These are phyloP conservation scores for Campoplex nolae DNA, from an alignment of 2,888 invertebrate species.

Conservation along the genomic window DNA sequence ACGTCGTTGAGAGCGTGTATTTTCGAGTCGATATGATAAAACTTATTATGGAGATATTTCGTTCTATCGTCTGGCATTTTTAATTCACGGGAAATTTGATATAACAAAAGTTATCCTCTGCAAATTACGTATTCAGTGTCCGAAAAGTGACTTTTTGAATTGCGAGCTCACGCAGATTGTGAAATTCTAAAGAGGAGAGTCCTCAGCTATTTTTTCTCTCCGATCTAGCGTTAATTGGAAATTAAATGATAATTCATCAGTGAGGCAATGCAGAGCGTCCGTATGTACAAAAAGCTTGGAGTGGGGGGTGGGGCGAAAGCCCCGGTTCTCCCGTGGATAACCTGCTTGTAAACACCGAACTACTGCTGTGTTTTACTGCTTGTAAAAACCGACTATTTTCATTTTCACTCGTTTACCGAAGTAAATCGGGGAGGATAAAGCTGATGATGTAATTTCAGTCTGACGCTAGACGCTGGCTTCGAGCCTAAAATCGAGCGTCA, in stretches of 20 bases:
- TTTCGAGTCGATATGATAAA: background rate
- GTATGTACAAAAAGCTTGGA: background rate
- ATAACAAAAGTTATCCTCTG: background rate
- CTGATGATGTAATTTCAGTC: no score
- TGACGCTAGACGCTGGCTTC: no score
- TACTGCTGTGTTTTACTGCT: no score
- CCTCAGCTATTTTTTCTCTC: background rate
- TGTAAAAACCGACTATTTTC: no score
- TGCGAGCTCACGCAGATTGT: background rate
- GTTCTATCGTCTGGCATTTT: background rate
- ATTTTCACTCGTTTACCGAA: background rate
- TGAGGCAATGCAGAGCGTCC: background rate
- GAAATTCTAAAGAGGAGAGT: background rate
- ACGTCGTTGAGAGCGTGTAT: background rate
- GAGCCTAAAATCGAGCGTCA: no score
- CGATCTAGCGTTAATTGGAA: background rate
- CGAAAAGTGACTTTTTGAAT: background rate
- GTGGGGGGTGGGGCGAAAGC: background rate
- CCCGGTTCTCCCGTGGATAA: background rate
- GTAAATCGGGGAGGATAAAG: background rate
- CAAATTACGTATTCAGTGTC: background rate
- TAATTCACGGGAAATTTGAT: background rate
- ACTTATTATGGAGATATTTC: background rate
- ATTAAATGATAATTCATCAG: background rate
- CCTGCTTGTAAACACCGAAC: no score